Conservation (phyloP, 2,888 invertebrate species). For the Stegophylla sp. region DNA sequence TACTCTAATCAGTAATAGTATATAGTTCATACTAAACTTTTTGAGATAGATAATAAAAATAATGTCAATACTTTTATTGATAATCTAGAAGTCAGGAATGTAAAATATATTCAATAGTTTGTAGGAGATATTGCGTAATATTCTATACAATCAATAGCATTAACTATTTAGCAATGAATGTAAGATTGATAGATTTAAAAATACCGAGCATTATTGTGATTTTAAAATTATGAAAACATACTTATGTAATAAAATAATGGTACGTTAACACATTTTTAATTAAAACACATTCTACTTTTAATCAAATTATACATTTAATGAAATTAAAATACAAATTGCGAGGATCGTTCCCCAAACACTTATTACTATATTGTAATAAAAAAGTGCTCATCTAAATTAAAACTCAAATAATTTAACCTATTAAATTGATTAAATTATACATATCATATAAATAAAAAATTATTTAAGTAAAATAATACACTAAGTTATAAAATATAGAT, state of each 20-base stretch:
- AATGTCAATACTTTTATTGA: no score
- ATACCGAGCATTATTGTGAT: background rate
- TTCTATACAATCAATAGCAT: no score
- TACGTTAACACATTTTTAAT: slow-evolving; percentile 17
- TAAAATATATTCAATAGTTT: no score
- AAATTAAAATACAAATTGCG: slow-evolving; percentile 52
- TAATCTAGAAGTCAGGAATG: no score
- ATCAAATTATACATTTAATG: slow-evolving; percentile 33
- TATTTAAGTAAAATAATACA: slow-evolving; percentile 6
- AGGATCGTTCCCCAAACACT: slow-evolving; percentile 56
- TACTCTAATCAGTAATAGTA: no score
- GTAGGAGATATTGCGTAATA: no score
- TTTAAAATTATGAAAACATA: background rate
- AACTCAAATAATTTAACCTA: background rate
- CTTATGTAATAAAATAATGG: background rate
- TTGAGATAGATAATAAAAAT: no score
- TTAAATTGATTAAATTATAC: slow-evolving; percentile 18
- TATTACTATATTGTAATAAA: slow-evolving; percentile 38
- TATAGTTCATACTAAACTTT: no score
- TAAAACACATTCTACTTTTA: slow-evolving; percentile 13
- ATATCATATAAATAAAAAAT: slow-evolving; percentile 18
- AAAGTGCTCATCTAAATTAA: slow-evolving; percentile 32
- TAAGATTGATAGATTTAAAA: background rate
- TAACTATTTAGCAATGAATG: background rate
- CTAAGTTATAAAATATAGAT: slow-evolving; percentile 33